Base-by-base conservation (phyloP, 2,888 invertebrate species). In the Hedychridium roseum region DNA sequence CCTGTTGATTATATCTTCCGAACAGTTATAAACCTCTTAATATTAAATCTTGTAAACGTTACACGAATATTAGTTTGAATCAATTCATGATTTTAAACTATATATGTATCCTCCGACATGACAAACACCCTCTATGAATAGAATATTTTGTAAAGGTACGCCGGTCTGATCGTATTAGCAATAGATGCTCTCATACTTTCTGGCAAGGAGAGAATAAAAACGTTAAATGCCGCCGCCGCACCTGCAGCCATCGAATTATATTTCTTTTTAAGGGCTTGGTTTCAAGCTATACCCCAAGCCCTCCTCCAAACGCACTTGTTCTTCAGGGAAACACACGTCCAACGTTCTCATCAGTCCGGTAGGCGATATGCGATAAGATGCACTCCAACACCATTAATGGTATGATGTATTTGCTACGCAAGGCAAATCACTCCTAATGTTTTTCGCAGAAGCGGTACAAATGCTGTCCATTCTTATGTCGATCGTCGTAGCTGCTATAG, bases 221-320 rank as follows among this genome's bases (percentile, higher is more conserved):
- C 89, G 7, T 71, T 90, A 34, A 67, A 79, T 5, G 79, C 82
- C 46, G 85, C 87, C 3, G 82, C 84, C 15, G 82, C 85, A 41
- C 86, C 88, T 1, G 86, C 89, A 15, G 84, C 86, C n/a, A 83
- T 88, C 58, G 91, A 92, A 71, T 79, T 91, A 21, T 91, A 91
- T 70, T 83, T 89, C 41, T 89, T 92, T 63, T 81, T 91, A 7
- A 91, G 91, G 74, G 87, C 90, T 1, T 91, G 89, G 78, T 80
- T 89, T 6, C 91, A 92, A 69, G 86, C 89, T 1, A 87, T 88
- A 1, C 92, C 91, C 0, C 89, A 90, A 75, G 84, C 87, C 28
- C 74, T 88, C 18, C 80, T 88, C 59, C 90, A 83, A 76, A 82
- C 82, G 12, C 86, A 86, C 70, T 81, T 91, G 64, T 81, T 91